Evolutionary conservation across 2,888 invertebrate species (phyloP).

Genomic region (Acronicta alni): DNA sequence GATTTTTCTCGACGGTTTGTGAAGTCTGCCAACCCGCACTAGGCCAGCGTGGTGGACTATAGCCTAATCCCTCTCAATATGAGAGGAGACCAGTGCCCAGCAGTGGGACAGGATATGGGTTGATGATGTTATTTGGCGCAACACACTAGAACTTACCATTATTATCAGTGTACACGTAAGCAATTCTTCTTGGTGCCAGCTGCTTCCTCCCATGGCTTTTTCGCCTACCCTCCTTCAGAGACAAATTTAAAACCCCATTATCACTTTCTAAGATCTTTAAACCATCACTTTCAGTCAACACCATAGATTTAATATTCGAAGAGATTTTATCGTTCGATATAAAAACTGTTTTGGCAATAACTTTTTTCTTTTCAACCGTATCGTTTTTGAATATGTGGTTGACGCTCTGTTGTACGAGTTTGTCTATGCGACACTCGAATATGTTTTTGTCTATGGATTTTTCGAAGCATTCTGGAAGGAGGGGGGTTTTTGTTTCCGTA

Average conservation of each 20-base stretch:
- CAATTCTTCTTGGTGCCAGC: conserved; percentile 80
- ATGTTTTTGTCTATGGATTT: conserved; percentile 58
- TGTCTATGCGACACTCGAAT: conserved; percentile 83
- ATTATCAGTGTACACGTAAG: conserved; percentile 67
- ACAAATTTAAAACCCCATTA: conserved; percentile 78
- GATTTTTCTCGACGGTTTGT: no score
- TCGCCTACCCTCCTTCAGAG: conserved; percentile 77
- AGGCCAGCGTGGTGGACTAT: no score
- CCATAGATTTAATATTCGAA: conserved; percentile 64
- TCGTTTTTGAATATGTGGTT: conserved; percentile 79
- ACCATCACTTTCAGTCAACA: conserved; percentile 54
- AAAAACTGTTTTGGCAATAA: conserved; percentile 83
- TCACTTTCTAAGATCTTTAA: conserved; percentile 57
- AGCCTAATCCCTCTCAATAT: no score
- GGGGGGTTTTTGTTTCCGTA: conserved; percentile 60
- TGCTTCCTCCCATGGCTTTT: conserved; percentile 83
- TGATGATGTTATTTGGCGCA: no score
- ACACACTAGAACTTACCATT: conserved; percentile 67
- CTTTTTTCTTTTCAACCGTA: conserved; percentile 68
- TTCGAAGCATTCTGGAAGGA: conserved; percentile 62
- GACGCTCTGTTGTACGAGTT: conserved; percentile 81
- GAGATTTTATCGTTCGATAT: conserved; percentile 67
- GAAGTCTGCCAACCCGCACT: no score
- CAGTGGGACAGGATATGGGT: no score
- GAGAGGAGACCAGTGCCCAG: no score